Conservation (phyloP, 1,140 invertebrate species). For the Onthophagus taurus region DNA sequence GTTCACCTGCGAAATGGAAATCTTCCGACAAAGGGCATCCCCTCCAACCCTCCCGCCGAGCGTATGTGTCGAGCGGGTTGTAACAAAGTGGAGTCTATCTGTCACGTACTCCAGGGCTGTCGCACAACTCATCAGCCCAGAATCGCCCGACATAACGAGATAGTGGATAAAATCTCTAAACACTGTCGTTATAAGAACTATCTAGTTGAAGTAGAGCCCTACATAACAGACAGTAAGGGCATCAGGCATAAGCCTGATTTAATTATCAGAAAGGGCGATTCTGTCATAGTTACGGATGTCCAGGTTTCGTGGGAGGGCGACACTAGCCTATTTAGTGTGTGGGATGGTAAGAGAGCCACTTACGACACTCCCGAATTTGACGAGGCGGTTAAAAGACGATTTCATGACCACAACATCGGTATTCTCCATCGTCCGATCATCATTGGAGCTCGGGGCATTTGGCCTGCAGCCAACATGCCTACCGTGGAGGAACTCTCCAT, state of each 20-base stretch:
- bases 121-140: constrained; percentile 2
- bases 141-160: constrained; percentile 14
- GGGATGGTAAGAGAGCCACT: not conserved
- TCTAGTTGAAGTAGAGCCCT: constrained; percentile 14
- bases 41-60: not conserved
- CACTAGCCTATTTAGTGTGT: not conserved
- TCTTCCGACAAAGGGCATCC: constrained; percentile 15
- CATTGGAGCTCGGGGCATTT: constrained; percentile 11
- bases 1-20: constrained; percentile 15
- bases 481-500: not conserved
- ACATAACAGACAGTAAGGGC: constrained; percentile 10
- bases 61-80: not conserved
- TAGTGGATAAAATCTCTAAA: constrained; percentile 4
- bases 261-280: not conserved
- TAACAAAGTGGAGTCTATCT: constrained; percentile 11
- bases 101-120: constrained; percentile 15
- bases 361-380: constrained; percentile 4
- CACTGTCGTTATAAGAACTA: constrained; percentile 4
- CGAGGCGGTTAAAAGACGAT: not conserved
- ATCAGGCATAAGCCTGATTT: not conserved
- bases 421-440: constrained; percentile 7
- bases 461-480: constrained; percentile 4
- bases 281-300: not conserved
- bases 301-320: constrained; percentile 11
- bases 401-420: not conserved